Conservation (phyloP, 2,797 vertebrate genomes). For the Sebastes steindachneri region DNA sequence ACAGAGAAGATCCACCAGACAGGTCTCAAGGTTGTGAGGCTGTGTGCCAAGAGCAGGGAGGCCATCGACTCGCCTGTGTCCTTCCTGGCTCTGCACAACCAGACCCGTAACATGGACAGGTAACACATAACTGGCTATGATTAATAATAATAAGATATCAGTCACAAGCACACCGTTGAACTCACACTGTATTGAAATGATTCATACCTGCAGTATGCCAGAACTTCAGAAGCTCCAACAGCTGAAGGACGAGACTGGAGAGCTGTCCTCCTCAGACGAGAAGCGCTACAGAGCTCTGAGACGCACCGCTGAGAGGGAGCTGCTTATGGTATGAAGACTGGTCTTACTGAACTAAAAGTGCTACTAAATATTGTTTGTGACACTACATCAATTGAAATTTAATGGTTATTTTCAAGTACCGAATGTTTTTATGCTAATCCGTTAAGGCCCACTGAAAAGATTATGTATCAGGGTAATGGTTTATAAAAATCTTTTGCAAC, state of each 20-base stretch:
- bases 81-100: conserved; percentile 94
- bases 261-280: conserved; percentile 93
- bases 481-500: neutral
- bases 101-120: conserved; percentile 98
- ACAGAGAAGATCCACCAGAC: conserved; percentile 97
- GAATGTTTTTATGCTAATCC: neutral
- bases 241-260: conserved; percentile 95
- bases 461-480: neutral
- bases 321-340: conserved; percentile 88
- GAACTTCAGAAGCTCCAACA: conserved; percentile 97
- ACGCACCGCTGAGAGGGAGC: conserved; percentile 91
- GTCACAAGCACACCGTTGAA: neutral
- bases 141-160: neutral
- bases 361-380: neutral
- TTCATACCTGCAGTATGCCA: conserved; percentile 86
- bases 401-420: neutral
- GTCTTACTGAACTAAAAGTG: neutral
- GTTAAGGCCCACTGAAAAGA: neutral
- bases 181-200: neutral
- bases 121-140: conserved; percentile 39
- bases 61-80: conserved; percentile 96
- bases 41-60: conserved; percentile 95
- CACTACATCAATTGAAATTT: neutral
- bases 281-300: conserved; percentile 94
- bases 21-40: conserved; percentile 92